These are phyloP conservation scores for Chrysodeixis includens DNA, from an alignment of 2,888 invertebrate genomes.

Conservation along the genomic window DNA sequence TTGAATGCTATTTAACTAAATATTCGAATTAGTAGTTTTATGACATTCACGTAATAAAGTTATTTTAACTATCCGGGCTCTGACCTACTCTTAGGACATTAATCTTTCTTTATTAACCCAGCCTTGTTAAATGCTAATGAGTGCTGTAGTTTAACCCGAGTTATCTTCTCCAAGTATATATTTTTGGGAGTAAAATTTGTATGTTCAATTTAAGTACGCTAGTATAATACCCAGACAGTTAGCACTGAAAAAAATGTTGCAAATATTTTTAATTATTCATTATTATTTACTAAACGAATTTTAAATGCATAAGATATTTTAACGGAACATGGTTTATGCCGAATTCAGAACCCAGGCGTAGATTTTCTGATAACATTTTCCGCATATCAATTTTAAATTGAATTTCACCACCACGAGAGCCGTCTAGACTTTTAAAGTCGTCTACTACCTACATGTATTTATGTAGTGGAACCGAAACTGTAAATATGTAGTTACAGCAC, in stretches of 20 bases:
- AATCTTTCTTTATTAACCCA: background rate
- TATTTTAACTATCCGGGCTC: background rate
- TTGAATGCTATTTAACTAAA: no score
- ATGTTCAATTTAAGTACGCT: background rate
- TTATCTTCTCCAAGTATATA: background rate
- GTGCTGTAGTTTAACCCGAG: background rate
- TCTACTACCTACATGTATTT: background rate
- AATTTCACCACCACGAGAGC: background rate
- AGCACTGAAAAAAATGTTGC: no score
- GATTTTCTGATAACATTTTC: background rate
- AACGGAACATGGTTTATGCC: background rate
- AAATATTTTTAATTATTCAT: background rate
- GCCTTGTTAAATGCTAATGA: background rate
- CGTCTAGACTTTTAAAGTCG: slow-evolving; percentile 1
- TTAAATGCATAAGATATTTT: background rate
- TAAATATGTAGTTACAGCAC: slow-evolving; percentile 9
- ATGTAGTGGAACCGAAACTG: background rate
- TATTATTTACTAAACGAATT: background rate
- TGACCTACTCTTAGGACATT: background rate
- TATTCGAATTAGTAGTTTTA: no score
- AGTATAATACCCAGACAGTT: no score
- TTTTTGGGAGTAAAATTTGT: background rate
- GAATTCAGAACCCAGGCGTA: background rate
- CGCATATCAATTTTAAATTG: background rate
- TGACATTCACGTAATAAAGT: background rate